Evolutionary conservation across 2,888 invertebrate genomes (phyloP).

Genomic region (Stenichneumon culpator): DNA sequence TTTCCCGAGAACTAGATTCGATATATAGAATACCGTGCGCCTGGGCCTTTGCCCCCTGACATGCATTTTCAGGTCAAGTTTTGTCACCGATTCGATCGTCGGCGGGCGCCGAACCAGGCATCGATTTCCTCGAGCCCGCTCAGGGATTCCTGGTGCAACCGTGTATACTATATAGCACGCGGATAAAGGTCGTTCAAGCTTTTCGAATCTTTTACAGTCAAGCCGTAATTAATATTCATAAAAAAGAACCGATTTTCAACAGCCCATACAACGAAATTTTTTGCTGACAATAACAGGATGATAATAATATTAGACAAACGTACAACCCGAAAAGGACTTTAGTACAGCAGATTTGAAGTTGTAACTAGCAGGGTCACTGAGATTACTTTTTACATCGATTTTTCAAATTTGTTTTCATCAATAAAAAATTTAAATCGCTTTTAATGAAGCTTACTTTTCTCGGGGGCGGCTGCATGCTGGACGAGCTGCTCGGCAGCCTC

Average conservation of each 20-base stretch:
- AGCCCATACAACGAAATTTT: background rate
- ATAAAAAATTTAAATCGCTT: background rate
- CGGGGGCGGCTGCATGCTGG: constrained; percentile 93
- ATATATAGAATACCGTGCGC: constrained; percentile 20
- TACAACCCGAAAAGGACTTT: constrained; percentile 41
- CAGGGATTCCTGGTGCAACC: constrained; percentile 32
- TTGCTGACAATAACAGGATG: background rate
- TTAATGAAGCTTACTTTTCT: constrained; percentile 89
- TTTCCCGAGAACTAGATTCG: background rate
- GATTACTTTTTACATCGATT: background rate
- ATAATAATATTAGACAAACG: constrained; percentile 20
- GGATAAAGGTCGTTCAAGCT: background rate
- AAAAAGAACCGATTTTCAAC: background rate
- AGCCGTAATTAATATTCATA: background rate
- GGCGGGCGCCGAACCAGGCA: constrained; percentile 72
- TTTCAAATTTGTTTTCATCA: background rate
- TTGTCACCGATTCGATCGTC: constrained; percentile 70
- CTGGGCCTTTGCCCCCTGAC: constrained; percentile 70
- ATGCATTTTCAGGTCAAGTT: constrained; percentile 74
- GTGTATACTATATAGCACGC: constrained; percentile 15
- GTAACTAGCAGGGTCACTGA: background rate
- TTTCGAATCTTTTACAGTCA: background rate
- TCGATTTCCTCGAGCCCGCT: constrained; percentile 74
- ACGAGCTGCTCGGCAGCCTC: constrained; percentile 80
- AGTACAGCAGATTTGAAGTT: constrained; percentile 38